Evolutionary conservation across 2,797 vertebrate genomes (phyloP).

Genomic region (Parauchenoglanis punctatus): DNA sequence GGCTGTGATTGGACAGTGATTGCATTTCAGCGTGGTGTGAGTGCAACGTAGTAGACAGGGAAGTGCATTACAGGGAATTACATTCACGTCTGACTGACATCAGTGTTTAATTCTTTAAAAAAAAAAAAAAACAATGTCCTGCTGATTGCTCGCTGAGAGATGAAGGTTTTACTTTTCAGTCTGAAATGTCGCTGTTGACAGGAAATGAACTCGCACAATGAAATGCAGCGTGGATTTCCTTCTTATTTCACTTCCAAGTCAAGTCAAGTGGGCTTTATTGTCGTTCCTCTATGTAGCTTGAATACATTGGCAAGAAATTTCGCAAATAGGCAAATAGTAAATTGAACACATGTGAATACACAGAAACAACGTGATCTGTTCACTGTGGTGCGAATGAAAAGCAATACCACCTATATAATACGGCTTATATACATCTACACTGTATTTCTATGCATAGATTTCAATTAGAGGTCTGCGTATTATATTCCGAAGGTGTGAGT

Average conservation of each 20-base stretch:
- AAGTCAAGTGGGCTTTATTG: neutral
- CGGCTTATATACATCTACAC: neutral
- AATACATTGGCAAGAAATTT: neutral
- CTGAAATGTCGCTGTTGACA: neutral
- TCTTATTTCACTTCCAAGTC: too few species aligned
- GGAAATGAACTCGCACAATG: neutral
- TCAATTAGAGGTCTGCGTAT: neutral
- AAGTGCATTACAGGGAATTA: neutral
- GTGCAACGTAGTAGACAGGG: neutral
- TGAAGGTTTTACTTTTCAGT: neutral
- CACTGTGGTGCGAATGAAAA: neutral
- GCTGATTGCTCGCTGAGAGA: neutral
- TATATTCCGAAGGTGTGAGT: neutral
- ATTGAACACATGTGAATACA: too few species aligned
- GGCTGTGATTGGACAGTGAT: neutral
- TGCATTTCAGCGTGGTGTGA: constrained; percentile 6
- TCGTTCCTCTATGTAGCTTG: neutral
- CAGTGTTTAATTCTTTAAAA: neutral
- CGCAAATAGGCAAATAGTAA: neutral
- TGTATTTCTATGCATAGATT: neutral
- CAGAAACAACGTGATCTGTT: neutral
- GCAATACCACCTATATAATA: neutral
- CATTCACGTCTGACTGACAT: neutral
- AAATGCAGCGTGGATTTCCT: neutral
- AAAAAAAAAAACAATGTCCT: neutral